Conservation (phyloP, 2,113 vertebrate species). For the Rhinichthys klamathensis region DNA sequence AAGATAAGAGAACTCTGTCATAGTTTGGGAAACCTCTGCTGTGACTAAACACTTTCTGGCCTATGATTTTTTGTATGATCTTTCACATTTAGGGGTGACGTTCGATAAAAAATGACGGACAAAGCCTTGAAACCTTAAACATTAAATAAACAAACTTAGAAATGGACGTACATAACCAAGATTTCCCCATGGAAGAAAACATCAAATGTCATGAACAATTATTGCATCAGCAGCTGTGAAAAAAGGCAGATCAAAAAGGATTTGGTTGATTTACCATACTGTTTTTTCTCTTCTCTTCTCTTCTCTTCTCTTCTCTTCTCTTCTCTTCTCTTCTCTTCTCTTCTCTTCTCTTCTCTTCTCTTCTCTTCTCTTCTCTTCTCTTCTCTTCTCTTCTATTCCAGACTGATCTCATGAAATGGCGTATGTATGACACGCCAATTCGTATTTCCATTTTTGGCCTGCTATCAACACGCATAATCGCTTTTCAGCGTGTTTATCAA, state of each 20-base stretch:
- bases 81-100: slow-evolving; percentile 43
- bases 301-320: no score
- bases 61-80: slow-evolving; percentile 17
- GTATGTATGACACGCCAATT: no score
- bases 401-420: no score
- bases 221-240: neutral
- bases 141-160: slow-evolving; percentile 25
- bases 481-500: no score
- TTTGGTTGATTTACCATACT: neutral
- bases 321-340: no score
- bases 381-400: no score
- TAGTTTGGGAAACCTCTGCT: slow-evolving; percentile 18
- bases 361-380: no score
- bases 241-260: neutral
- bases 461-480: no score
- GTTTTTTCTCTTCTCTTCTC: no score
- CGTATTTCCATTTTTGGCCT: no score
- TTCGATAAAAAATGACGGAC: slow-evolving; percentile 38
- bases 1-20: slow-evolving; percentile 16
- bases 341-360: no score
- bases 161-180: slow-evolving; percentile 45
- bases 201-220: neutral
- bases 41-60: slow-evolving; percentile 24
- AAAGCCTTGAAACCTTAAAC: slow-evolving; percentile 52
- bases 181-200: neutral